Conservation (phyloP, 2,797 vertebrate species). For the Pelobates cultripes region DNA sequence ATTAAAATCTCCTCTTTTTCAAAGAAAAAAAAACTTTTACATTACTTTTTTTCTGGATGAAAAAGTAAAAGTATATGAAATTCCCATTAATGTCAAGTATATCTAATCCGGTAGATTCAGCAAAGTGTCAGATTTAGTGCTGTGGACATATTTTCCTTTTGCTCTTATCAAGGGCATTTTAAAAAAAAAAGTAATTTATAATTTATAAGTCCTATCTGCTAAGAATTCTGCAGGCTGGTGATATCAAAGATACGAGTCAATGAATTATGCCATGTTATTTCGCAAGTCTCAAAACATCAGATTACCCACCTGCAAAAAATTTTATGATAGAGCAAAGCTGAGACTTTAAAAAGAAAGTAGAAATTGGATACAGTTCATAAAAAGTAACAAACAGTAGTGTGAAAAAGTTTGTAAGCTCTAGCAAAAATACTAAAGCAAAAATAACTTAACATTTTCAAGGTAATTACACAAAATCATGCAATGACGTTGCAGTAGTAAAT, state of each 20-base stretch:
- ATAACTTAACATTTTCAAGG: slow-evolving; percentile 4
- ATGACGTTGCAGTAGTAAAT: no score
- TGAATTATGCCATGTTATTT: slow-evolving; percentile 54
- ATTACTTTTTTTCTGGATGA: slow-evolving; percentile 1
- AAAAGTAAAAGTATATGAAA: slow-evolving; percentile 34
- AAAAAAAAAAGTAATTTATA: slow-evolving; percentile 46
- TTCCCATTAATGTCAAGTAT: slow-evolving; percentile 28
- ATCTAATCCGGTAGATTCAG: slow-evolving; percentile 46
- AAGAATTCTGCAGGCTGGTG: slow-evolving; percentile 51
- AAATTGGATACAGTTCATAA: slow-evolving; percentile 22
- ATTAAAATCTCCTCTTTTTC: background rate
- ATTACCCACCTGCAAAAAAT: slow-evolving; percentile 24
- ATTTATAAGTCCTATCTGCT: slow-evolving; percentile 46
- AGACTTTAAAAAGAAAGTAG: background rate
- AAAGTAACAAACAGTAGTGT: slow-evolving; percentile 6
- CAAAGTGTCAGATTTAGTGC: slow-evolving; percentile 45
- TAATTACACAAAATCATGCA: background rate
- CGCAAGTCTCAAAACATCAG: slow-evolving; percentile 26
- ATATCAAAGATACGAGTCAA: slow-evolving; percentile 48
- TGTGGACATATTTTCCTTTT: slow-evolving; percentile 37
- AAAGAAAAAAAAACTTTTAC: background rate
- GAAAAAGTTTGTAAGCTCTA: background rate
- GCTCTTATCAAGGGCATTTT: slow-evolving; percentile 52
- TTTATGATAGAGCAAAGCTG: slow-evolving; percentile 13
- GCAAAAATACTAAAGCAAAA: slow-evolving; percentile 16